Base-by-base conservation (phyloP, 92 coral and sea anemone genomes). In the Muricea muricata region DNA sequence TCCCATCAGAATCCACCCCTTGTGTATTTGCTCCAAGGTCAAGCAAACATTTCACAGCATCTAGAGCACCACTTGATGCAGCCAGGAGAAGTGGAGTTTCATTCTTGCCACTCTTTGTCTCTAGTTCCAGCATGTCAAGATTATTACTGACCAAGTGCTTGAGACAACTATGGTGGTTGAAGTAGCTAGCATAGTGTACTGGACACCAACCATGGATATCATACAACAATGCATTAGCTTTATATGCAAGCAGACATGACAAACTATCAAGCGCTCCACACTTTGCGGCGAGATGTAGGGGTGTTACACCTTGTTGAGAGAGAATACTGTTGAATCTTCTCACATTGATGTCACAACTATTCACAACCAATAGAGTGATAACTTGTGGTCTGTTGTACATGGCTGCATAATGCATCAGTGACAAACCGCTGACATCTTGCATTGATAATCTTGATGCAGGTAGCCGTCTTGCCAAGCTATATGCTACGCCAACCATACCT, bases 341-440 rank as follows among this genome's bases (percentile, higher is more conserved):
- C 7, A 92, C 97, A 85, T 97, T 97, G 29, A 97, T 88, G 50
- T 97, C 99, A 76, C 93, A 92, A 7, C 98, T 98, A 47, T 84
- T 81, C 24, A 90, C 94, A 6, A 93, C 94, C 83, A 97, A 56
- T 81, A 92, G 89, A 20, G 99, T 92, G 75, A 97, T 97, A 37
- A 97, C 87, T 72, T 97, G 99, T 30, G 99, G 98, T 75, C 93
- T 80, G 91, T 97, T 97, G 65, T 85, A 97, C 94, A 97, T 97
- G 83, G 98, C 99, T 0, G 99, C 99, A 94, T 97, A 94, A 69
- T 97, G 99, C 73, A 97, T 92, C 63, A 97, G 88, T 20, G 99
- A 97, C 83, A 97, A 88, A 25, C 99, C 99, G 58, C 90, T 85
- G 8, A 93, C 66, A 82, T 97, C 99, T 86, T 97, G 99, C 25